phyloP scores from a whole-genome alignment of 2,797 vertebrate species.

The Coranthus polyacanthus region DNA sequence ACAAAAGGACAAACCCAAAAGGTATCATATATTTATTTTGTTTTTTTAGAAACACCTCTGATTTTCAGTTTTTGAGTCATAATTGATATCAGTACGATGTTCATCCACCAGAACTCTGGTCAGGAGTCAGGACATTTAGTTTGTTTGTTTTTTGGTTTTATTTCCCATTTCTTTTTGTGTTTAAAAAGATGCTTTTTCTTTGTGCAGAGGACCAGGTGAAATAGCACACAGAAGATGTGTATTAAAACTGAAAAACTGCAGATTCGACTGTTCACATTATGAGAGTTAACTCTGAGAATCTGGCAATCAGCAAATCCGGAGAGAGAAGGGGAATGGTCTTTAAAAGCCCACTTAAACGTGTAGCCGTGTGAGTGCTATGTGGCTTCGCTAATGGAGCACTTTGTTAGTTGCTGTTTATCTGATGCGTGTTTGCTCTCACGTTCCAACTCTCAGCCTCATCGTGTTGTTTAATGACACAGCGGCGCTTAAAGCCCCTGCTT shows the following conservation, averaged over 20 bases:
- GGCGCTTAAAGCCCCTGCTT: too few species aligned
- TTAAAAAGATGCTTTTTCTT: too few species aligned
- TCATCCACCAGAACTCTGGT: too few species aligned
- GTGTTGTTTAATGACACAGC: neutral
- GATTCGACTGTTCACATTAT: neutral
- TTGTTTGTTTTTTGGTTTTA: too few species aligned
- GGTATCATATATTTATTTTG: too few species aligned
- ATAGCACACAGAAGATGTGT: too few species aligned
- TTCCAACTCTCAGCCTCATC: constrained; percentile 35
- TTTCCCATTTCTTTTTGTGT: too few species aligned
- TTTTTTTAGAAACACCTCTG: too few species aligned
- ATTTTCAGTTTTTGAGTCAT: too few species aligned
- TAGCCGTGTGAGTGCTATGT: constrained; percentile 11
- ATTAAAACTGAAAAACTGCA: neutral
- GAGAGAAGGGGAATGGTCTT: constrained; percentile 10
- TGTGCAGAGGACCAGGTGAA: neutral
- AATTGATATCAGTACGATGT: too few species aligned
- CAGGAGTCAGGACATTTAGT: too few species aligned
- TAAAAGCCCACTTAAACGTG: constrained; percentile 24
- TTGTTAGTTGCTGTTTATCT: constrained; percentile 49
- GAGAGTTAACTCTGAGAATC: constrained; percentile 23
- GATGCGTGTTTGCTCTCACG: constrained; percentile 48
- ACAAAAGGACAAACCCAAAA: too few species aligned
- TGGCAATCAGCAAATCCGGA: constrained; percentile 23
- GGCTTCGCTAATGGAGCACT: constrained; percentile 33